Percentiles rank a stretch among this genome's conserved stretches.
These are phyloP conservation scores for Callipepla squamata DNA, from an alignment of 2,113 vertebrate genomes.

Conservation along the genomic window DNA sequence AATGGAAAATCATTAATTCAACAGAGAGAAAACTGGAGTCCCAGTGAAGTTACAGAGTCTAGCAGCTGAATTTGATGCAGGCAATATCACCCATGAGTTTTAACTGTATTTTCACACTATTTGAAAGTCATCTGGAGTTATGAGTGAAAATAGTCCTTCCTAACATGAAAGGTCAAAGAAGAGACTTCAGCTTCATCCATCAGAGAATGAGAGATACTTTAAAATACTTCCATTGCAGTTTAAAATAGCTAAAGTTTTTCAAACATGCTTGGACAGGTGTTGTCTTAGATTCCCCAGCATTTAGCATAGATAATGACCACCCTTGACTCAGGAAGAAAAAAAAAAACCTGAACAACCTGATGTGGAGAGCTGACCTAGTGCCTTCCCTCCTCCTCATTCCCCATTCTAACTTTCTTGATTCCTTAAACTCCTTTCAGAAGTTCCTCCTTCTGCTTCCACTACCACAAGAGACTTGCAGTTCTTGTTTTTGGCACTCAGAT, in stretches of 20 bases:
- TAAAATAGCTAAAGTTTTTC: not conserved
- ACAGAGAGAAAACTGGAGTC: not conserved
- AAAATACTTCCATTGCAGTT: not conserved
- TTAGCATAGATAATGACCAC: not conserved
- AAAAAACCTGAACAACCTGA: not conserved
- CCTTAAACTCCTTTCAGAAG: not conserved
- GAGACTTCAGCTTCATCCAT: not conserved
- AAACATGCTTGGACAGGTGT: not conserved
- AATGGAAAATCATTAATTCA: not conserved
- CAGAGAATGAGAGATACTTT: not conserved
- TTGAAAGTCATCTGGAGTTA: not conserved
- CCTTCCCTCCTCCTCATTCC: not conserved
- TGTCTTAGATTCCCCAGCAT: not conserved
- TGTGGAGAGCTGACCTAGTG: not conserved
- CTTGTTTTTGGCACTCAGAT: not conserved
- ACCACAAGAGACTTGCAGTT: not conserved
- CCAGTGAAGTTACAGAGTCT: not conserved
- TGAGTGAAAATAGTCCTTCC: not conserved
- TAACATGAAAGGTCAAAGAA: not conserved
- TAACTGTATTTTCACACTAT: not conserved
- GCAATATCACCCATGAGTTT: not conserved
- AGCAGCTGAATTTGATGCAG: not conserved
- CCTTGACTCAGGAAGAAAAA: not conserved
- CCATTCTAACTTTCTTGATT: not conserved
- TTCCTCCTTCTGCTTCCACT: not conserved